Evolutionary conservation across 2,888 invertebrate genomes (phyloP), one percentile per base, ranked within the genome.

Genomic region (Drosophila hamatofila): DNA sequence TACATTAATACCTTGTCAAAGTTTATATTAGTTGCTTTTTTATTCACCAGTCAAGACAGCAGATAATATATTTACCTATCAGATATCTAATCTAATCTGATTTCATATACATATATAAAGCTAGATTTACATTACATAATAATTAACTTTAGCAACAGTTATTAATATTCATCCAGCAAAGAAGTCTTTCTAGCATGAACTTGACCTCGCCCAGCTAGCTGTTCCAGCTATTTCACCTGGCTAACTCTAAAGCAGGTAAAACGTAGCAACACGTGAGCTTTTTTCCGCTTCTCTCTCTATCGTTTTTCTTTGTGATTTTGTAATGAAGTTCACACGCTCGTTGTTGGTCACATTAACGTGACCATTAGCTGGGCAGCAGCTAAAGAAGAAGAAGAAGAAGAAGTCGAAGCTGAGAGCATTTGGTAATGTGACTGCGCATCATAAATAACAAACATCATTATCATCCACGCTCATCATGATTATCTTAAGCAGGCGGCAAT

Each of bases 271-370:
- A 63, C 62, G 63, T 71, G 54, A 44, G 49, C 14, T 52, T 35
- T 30, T 35, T n/a, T 11, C 4, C 16, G 35, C 12, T 54, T 11
- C 16, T 16, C 2, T 35, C 33, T 46, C 8, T 14, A 1, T 35
- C 12, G 30, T 30, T 3, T 44, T 44, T 14, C 44, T 46, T 46
- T 54, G 60, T 59, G 66, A 37, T 86, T 75, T 73, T 64, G 78
- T 62, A 69, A 76, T 61, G 63, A 63, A 63, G 71, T 83, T 83
- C 83, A 88, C 88, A 83, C 80, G 88, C 58, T 83, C 70, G 58
- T 71, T 70, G 66, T 74, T 67, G 70, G 46, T 55, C 64, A 48
- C 72, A 83, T 84, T 81, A 80, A 80, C 68, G 60, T 62, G 74
- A 52, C 68, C 79, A 73, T 60, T 68, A 54, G 63, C 58, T 48